Percentiles rank a stretch among this genome's conserved stretches.
phyloP scores from a whole-genome alignment of 2,797 vertebrate species.

The Florisuga fusca region DNA sequence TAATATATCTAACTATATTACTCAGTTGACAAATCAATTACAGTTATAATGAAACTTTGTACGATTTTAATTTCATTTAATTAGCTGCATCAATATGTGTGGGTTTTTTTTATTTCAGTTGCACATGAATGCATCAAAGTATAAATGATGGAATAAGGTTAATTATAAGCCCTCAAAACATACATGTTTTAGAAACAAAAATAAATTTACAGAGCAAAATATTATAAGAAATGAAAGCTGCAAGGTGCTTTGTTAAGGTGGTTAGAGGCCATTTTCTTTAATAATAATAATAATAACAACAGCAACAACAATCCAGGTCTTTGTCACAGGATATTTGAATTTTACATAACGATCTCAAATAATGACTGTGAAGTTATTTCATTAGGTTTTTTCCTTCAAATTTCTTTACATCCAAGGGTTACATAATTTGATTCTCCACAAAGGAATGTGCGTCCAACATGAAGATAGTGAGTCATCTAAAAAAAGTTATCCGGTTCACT shows the following conservation, averaged over 20 bases:
- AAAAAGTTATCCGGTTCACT: conserved; percentile 50
- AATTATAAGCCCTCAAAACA: conserved; percentile 60
- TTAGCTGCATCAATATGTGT: conserved; percentile 71
- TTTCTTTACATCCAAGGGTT: conserved; percentile 47
- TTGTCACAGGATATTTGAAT: conserved; percentile 14
- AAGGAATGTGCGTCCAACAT: conserved; percentile 47
- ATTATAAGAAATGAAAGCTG: conserved; percentile 51
- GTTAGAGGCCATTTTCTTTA: conserved; percentile 29
- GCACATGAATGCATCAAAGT: conserved; percentile 69
- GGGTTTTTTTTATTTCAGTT: conserved; percentile 37
- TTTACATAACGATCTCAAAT: background rate
- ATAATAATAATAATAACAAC: conserved; percentile 17
- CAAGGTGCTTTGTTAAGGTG: conserved; percentile 40
- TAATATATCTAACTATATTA: conserved; percentile 72
- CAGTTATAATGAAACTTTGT: conserved; percentile 77
- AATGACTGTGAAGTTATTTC: conserved; percentile 37
- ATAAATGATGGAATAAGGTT: conserved; percentile 76
- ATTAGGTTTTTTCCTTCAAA: background rate
- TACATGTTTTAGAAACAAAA: conserved; percentile 59
- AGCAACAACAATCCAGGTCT: background rate
- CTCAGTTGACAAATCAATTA: conserved; percentile 77
- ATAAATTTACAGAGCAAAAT: conserved; percentile 50
- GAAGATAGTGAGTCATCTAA: conserved; percentile 63
- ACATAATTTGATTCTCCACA: conserved; percentile 58
- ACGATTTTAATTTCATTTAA: conserved; percentile 78